Evolutionary conservation across 2,113 vertebrate species (phyloP), one percentile per base, ranked within the genome.

Genomic region (Oreochromis tanganicae): DNA sequence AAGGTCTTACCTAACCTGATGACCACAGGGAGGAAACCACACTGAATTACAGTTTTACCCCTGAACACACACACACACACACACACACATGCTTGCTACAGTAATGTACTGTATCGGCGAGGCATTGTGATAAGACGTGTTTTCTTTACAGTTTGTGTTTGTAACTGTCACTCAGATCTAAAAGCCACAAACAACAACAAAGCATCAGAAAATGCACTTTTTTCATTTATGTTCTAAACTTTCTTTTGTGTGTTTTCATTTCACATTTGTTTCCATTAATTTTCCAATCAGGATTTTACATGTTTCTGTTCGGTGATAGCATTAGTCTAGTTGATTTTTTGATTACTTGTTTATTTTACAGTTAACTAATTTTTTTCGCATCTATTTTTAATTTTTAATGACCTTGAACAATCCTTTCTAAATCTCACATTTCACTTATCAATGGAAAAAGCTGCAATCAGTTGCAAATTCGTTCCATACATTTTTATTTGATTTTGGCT

Each of bases 11-110:
- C 38, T 87, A 89, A 91, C 43, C 68, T 56, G 68, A 38, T 56
- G 19, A 82, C 89, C 85, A 32, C 87, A 93, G 81, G 50, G 92
- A 93, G 93, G 93, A 94, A 94, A 90, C 91, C 85, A 73, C 90
- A 61, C 78, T 36, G 38, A 19, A 59, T 73, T 48, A 82, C 85
- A 87, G 85, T 82, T 82, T 50, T 29, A 59, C 36, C 9, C 12
- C 19, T 7, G 19, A 73, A 54, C n/a, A 4, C 83, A n/a, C 52
- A 12, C n/a, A 7, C 59, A 5, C 82, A 4, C 16, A 7, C 79
- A 16, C 81, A 21, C 32, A 36, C 19, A 21, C 78, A 29, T 56
- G 5, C 80, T 27, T 11, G 4, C 63, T 50, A 34, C 87, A 85
- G 57, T 55, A 85, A 87, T 48, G 34, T 29, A 46, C 27, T 19